Evolutionary conservation across 1,140 invertebrate species (phyloP).

Genomic region (Leptonema lineaticorne): DNA sequence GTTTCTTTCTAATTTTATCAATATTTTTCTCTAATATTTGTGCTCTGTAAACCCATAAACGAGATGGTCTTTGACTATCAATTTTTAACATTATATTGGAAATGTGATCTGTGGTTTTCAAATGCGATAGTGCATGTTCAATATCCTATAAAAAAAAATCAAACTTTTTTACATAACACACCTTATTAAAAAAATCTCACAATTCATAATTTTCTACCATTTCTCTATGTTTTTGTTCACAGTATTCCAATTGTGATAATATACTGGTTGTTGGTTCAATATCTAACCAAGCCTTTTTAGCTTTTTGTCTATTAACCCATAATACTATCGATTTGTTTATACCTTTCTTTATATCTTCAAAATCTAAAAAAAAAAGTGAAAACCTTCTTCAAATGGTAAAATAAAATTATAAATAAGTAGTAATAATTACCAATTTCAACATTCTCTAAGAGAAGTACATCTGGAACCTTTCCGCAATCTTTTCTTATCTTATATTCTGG

Average conservation of each 20-base stretch:
- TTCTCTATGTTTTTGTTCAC: conserved; percentile 16
- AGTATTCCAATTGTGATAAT: conserved; percentile 21
- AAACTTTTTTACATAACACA: not conserved
- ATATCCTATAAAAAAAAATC: conserved; percentile 15
- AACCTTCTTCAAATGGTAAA: no score
- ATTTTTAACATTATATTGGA: not conserved
- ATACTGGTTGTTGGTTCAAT: conserved; percentile 17
- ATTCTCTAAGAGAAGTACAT: conserved; percentile 19
- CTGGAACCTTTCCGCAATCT: conserved; percentile 5
- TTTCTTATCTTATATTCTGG: conserved; percentile 23
- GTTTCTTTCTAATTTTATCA: conserved; percentile 9
- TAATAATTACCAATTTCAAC: conserved; percentile 10
- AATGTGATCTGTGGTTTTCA: not conserved
- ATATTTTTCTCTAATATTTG: conserved; percentile 10
- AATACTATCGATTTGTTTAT: conserved; percentile 10
- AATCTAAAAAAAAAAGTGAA: not conserved
- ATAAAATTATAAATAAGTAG: not conserved
- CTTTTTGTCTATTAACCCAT: conserved; percentile 18
- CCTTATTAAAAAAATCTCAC: not conserved
- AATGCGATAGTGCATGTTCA: not conserved
- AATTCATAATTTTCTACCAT: not conserved
- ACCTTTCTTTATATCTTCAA: conserved; percentile 7
- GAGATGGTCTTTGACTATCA: conserved; percentile 2
- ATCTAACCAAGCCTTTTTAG: conserved; percentile 18
- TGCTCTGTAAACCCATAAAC: conserved; percentile 5